Base-by-base conservation (phyloP, 2,888 invertebrate species). In the Koerneria pararmatus region DNA sequence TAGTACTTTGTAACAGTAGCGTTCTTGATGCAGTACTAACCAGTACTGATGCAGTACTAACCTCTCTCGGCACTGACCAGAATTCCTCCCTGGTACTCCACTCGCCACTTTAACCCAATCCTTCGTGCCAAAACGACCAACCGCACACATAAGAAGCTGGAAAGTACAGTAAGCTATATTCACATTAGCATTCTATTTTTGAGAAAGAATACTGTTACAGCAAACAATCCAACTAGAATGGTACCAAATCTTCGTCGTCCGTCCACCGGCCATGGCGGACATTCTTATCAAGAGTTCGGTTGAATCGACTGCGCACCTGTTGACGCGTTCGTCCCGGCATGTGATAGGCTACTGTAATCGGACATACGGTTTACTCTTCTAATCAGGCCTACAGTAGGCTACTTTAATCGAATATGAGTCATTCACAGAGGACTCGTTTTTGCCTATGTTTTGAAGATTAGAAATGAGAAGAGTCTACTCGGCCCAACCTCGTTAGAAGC, bases 21-120 rank as follows among this genome's bases (percentile, higher is more conserved):
- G n/a, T n/a, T n/a, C n/a, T n/a, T n/a, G n/a, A n/a, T n/a, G n/a
- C n/a, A n/a, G n/a, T n/a, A n/a, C n/a, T n/a, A n/a, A n/a, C n/a
- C n/a, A n/a, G n/a, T 24, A 29, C 41, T 31, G 27, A 51, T n/a
- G 22, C 22, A 48, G 3, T 29, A 4, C 54, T 27, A 19, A 84
- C 78, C 85, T 77, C 64, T 84, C 84, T 37, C 84, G 62, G 67
- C 85, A 85, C 74, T 85, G 85, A 11, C 68, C 62, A 19, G 78
- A 73, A 15, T 74, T 79, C 24, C 84, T 72, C 0, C 79, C 79
- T 0, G 82, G 83, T 5, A 85, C 83, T 32, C 77, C 72, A 3
- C 78, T 76, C 4, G 78, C 68, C 3, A 84, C 72, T n/a, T 41
- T 41, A 41, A 41, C 37, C 79, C 79, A 79, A 49, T 77, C 76